Evolutionary conservation across 2,888 invertebrate genomes (phyloP).

Genomic region (Campoletis raptor): DNA sequence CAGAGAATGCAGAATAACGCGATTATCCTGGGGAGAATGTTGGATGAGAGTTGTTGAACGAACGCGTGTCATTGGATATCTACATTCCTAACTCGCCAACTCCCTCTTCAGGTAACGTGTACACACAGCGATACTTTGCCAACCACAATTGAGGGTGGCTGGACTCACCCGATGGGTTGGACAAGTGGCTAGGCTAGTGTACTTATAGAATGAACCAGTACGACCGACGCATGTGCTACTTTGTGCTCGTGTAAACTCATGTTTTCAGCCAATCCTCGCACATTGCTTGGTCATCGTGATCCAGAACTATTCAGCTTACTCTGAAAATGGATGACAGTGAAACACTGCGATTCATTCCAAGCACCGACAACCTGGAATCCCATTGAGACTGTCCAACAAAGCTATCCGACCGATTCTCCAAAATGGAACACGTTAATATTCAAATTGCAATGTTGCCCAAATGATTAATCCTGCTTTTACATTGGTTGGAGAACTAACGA

Average conservation of each 20-base stretch:
- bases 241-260: constrained; percentile 14
- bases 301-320: background rate
- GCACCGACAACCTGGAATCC: constrained; percentile 14
- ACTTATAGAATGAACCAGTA: constrained; percentile 11
- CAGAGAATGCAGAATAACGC: constrained; percentile 75
- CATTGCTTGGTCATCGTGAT: background rate
- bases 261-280: constrained; percentile 1
- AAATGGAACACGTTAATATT: background rate
- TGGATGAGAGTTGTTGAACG: constrained; percentile 19
- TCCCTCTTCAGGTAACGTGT: background rate
- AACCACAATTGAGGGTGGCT: constrained; percentile 42
- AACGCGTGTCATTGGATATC: constrained; percentile 31
- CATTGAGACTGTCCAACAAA: constrained; percentile 31
- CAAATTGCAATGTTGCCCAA: background rate
- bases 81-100: background rate
- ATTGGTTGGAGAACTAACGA: background rate
- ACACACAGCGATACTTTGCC: constrained; percentile 39
- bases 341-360: constrained; percentile 31
- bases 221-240: constrained; percentile 20
- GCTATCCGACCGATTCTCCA: constrained; percentile 27
- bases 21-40: constrained; percentile 68
- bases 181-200: constrained; percentile 1
- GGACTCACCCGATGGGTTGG: constrained; percentile 11
- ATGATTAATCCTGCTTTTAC: background rate
- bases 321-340: background rate